These are phyloP conservation scores for Oceanodroma leucorhoa DNA, from an alignment of 2,797 vertebrate species.

Conservation along the genomic window DNA sequence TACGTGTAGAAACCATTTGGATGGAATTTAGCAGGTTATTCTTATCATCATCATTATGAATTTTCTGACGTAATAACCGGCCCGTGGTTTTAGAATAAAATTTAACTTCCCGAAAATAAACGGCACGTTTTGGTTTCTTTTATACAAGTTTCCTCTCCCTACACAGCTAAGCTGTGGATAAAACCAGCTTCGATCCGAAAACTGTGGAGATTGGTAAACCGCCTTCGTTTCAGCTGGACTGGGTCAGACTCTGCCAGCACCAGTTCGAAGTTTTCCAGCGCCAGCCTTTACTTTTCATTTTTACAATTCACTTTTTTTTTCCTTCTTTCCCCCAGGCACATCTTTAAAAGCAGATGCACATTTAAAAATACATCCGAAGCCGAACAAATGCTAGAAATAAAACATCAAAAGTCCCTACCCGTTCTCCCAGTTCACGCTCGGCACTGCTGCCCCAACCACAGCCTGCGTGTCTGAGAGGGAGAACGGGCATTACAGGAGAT, in stretches of 20 bases:
- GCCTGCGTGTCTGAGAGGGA: neutral
- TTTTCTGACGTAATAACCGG: neutral
- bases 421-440: neutral
- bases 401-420: neutral
- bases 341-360: neutral
- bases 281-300: neutral
- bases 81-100: neutral
- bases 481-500: neutral
- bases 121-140: neutral
- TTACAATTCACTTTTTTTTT: neutral
- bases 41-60: neutral
- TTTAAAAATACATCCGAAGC: neutral
- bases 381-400: neutral
- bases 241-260: neutral
- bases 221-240: neutral
- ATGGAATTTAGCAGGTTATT: neutral
- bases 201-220: neutral
- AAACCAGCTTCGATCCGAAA: neutral
- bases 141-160: neutral
- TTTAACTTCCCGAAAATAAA: neutral
- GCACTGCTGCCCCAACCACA: neutral
- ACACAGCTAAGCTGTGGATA: neutral
- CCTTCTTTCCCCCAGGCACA: neutral
- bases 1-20: neutral
- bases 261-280: neutral